Percentiles rank a stretch among this genome's conserved stretches.
Evolutionary conservation across 2,113 vertebrate genomes (phyloP).

Genomic region (Sigmodon hispidus): DNA sequence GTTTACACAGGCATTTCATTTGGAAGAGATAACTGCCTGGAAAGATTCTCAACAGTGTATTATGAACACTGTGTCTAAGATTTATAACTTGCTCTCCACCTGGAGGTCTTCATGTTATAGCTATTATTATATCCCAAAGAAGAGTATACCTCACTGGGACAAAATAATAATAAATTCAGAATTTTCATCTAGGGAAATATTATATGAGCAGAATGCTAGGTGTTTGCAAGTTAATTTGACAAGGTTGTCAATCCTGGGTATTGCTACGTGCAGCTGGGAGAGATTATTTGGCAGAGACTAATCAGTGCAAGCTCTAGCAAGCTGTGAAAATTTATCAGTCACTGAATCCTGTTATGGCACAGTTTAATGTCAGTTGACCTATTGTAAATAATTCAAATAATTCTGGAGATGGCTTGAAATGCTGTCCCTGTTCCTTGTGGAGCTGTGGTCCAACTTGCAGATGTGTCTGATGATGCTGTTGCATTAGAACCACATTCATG

Average conservation of each 20-base stretch:
- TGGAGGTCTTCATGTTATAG: not conserved
- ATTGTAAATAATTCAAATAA: not conserved
- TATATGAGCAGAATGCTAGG: constrained; percentile 4
- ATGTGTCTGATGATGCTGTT: not conserved
- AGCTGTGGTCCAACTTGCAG: not conserved
- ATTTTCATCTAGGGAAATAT: constrained; percentile 63
- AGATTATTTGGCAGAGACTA: not conserved
- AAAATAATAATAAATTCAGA: not conserved
- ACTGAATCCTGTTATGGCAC: not conserved
- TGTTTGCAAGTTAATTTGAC: not conserved
- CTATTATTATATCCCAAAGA: constrained; percentile 32
- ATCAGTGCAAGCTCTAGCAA: not conserved
- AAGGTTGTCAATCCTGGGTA: not conserved
- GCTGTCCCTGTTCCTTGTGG: too few relatives aligned
- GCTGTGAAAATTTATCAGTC: constrained; percentile 37
- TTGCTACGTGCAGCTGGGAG: not conserved
- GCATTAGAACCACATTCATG: too few relatives aligned
- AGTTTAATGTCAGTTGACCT: not conserved
- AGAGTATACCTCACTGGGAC: not conserved
- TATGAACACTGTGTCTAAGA: not conserved
- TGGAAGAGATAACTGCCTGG: not conserved
- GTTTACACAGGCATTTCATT: constrained; percentile 3
- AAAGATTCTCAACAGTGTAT: not conserved
- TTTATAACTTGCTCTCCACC: not conserved
- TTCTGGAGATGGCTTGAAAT: too few relatives aligned